Base-by-base conservation (phyloP, 2,797 vertebrate species). In the Melanotaenia pygmaea region DNA sequence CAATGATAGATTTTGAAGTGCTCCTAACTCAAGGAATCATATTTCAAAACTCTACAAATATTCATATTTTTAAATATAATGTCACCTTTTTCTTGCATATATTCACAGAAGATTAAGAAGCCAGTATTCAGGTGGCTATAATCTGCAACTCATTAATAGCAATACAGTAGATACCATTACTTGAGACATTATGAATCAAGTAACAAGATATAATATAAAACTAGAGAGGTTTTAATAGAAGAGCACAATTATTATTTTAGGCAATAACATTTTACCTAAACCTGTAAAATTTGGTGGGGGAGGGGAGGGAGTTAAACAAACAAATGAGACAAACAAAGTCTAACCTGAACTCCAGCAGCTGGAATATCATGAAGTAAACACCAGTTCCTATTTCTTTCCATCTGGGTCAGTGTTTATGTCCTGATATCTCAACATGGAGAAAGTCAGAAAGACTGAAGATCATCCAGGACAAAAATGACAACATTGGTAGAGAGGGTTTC, bases 301-400 rank as follows among this genome's bases (percentile, higher is more conserved):
- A 30, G 24, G 30, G 26, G 2, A 12, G 18, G 22, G 13, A 5
- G 16, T 20, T n/a, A n/a, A n/a, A 20, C 16, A 28, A n/a, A 34
- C 43, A 64, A 13, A 43, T 20, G 18, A 30, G 50, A 56, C 14
- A 35, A 64, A 38, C 35, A 54, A 13, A 67, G 35, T 6, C 38
- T 57, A 30, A 30, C 60, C 47, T 20, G 24, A 43, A 54, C 43
- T 72, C 51, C 74, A 61, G 32, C 51, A 62, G 32, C 63, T 67
- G 34, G 59, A 54, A 32, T 30, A 30, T 60, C 16, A 16, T 59
- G 30, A 51, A 35, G 43, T 16, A 28, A 71, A 32, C 37, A 1
- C 56, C 12, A 2, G 34, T 18, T 32, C 24, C 1, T 20, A 20
- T 32, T 63, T 45, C 51, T 67, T 51, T 34, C 45, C 64, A 59